Base-by-base conservation (phyloP, 1,140 invertebrate species). In the Drosophila mauritiana region DNA sequence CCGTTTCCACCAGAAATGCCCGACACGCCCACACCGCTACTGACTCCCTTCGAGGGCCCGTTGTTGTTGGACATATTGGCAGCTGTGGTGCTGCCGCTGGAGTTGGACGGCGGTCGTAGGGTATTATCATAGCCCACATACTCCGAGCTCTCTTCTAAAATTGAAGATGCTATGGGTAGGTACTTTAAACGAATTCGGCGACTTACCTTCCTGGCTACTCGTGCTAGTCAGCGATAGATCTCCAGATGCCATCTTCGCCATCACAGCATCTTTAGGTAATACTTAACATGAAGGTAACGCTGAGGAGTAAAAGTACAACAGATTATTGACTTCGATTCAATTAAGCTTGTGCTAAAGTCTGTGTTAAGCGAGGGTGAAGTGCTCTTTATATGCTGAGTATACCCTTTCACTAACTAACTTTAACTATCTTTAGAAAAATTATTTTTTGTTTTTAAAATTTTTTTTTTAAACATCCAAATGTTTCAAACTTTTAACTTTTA, bases 171-270 rank as follows among this genome's bases (percentile, higher is more conserved):
- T 7, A 39, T 42, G 0, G 2, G 20, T 40, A 17, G 12, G 25
- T 25, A 17, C 12, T 7, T 8, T 1, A 4, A 10, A 17, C 0
- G 31, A 8, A 34, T 20, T 1, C 25, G 0, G 15, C 4, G 13
- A 74, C 75, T 80, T 36, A 92, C 91, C 91, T 65, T 92, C 91
- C 76, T 92, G 91, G 80, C 91, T 92, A 70, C 91, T 92, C 55
- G 91, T 92, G 73, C 91, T 92, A 63, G 91, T 92, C 85, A 92
- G 88, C 65, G 91, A 92, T 64, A 92, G 85, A 77, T 92, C 91
- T 67, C 91, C 91, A 57, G 91, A 92, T 79, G 91, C 91, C 91
- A 92, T 92, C 82, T 92, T 91, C 54, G 85, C 85, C 85, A 90
- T 90, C 72, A 90, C 74, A 59, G 59, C 84, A 85, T 90, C 52